phyloP scores from a whole-genome alignment of 2,888 invertebrate species.

The Drosophila barbarae region DNA sequence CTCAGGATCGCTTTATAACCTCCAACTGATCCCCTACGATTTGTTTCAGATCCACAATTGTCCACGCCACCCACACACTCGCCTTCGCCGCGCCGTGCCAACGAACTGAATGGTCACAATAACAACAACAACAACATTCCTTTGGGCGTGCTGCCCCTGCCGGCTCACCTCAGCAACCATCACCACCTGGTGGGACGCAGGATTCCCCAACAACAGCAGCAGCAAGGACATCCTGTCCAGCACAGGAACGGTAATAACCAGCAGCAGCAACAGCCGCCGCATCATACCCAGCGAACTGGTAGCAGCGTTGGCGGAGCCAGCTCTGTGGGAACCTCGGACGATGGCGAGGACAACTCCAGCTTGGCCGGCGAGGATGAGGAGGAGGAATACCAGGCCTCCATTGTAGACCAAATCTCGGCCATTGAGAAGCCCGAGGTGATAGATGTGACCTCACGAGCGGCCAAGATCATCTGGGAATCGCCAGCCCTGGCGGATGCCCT shows the following conservation, averaged over 20 bases:
- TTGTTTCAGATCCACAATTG: slow-evolving; percentile 70
- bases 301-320: slow-evolving; percentile 80
- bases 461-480: slow-evolving; percentile 90
- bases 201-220: slow-evolving; percentile 41
- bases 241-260: slow-evolving; percentile 55
- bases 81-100: slow-evolving; percentile 85
- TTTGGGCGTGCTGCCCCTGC: slow-evolving; percentile 35
- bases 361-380: slow-evolving; percentile 87
- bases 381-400: slow-evolving; percentile 85
- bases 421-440: slow-evolving; percentile 89
- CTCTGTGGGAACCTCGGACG: slow-evolving; percentile 86
- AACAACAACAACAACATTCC: slow-evolving; percentile 60
- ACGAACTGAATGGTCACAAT: slow-evolving; percentile 81
- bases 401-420: slow-evolving; percentile 87
- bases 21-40: neutral
- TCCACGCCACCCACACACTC: slow-evolving; percentile 83
- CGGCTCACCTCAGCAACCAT: slow-evolving; percentile 55
- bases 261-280: neutral
- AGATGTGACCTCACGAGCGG: slow-evolving; percentile 90
- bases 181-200: slow-evolving; percentile 76
- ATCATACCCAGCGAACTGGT: slow-evolving; percentile 43
- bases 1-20: slow-evolving; percentile 4
- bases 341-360: slow-evolving; percentile 88
- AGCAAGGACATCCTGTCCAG: slow-evolving; percentile 16
- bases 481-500: slow-evolving; percentile 79